phyloP scores from a whole-genome alignment of 2,797 vertebrate genomes.

The Novumbra hubbsi region DNA sequence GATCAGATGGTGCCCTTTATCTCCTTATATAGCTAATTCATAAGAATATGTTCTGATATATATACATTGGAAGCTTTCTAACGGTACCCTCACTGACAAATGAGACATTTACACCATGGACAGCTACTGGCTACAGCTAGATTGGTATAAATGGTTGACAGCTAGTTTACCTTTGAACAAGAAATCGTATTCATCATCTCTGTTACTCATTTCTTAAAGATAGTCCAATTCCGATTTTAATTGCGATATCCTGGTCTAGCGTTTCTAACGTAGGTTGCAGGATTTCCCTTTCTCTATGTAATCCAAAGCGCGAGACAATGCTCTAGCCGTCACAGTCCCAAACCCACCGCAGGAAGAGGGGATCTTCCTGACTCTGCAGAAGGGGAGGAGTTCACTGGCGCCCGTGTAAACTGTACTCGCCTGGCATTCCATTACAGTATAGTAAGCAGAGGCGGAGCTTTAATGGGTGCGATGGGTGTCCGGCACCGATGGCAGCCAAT shows the following conservation, averaged over 20 bases:
- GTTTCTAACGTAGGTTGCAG: neutral
- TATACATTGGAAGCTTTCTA: neutral
- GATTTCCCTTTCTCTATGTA: neutral
- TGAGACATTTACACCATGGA: neutral
- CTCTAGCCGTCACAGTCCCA: constrained; percentile 33
- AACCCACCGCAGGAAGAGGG: constrained; percentile 30
- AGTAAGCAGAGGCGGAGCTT: too few species aligned
- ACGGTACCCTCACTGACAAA: neutral
- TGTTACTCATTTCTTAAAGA: constrained; percentile 70
- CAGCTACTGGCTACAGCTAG: neutral
- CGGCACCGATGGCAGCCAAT: too few species aligned
- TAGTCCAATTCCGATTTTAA: constrained; percentile 5
- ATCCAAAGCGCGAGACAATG: constrained; percentile 39
- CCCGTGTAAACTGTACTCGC: neutral
- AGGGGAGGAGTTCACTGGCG: constrained; percentile 17
- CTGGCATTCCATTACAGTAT: neutral
- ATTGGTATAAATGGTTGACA: neutral
- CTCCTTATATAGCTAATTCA: neutral
- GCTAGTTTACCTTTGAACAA: constrained; percentile 77
- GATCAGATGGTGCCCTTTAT: neutral
- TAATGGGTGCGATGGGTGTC: too few species aligned
- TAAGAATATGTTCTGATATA: neutral
- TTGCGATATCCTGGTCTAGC: constrained; percentile 8
- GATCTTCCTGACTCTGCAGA: constrained; percentile 32
- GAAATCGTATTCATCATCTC: constrained; percentile 83